Evolutionary conservation across 2,113 vertebrate species (phyloP), one percentile per base, ranked within the genome.

Genomic region (Corythornis cristatus): DNA sequence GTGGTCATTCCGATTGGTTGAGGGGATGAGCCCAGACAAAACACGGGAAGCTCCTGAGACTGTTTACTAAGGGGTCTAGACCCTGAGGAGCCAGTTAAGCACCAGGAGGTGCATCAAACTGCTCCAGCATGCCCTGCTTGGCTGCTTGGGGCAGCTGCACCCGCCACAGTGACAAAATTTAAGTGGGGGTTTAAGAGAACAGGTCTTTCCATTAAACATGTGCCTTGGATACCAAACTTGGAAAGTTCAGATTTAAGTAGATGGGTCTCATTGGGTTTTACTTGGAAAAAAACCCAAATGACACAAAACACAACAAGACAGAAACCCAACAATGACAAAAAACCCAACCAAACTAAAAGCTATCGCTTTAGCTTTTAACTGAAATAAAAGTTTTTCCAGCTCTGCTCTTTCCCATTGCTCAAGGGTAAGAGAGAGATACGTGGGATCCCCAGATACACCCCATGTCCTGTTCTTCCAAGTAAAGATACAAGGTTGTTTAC

Each of bases 371-470:
- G 1, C 4, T 73, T 89, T 84, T n/a, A 65, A 51, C 10, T 15
- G 8, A 75, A 61, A 67, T 9, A 37, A 75, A 20, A 28, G 4
- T 0, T 35, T 88, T 84, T 54, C 29, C 20, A 33, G 23, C 9
- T 57, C 29, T 66, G 6, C 20, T 54, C 25, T 48, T 5, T 42
- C 31, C 3, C 20, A 33, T 16, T 28, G 21, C 18, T 35, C 25
- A 12, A 40, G 7, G 8, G 4, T 42, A 50, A 28, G 51, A 76
- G 11, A 29, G 51, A 76, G 11, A 29, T 12, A 7, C 2, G 5
- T 15, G 16, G 4, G 5, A 23, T 31, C 23, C 3, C 6, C 46
- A 37, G 12, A 22, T 70, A 19, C 3, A 25, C 3, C 3, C 2
- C 0, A 8, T 64, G 8, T 60, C 33, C 20, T 35, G 7, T 43